phyloP scores from a whole-genome alignment of 2,888 invertebrate species.

The Drosophila neotestacea region DNA sequence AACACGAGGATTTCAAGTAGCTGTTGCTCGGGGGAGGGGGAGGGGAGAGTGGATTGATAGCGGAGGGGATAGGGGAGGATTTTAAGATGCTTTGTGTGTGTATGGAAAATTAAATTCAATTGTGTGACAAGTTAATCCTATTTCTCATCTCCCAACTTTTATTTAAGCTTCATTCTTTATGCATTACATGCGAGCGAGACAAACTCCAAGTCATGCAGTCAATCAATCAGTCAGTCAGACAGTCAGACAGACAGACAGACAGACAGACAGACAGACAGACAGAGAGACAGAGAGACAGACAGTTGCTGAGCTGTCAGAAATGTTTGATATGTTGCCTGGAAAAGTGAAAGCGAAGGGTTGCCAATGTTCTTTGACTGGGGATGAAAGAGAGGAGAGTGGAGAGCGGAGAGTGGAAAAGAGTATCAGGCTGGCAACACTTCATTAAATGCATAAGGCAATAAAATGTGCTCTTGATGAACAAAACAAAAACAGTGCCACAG shows the following conservation, averaged over 20 bases:
- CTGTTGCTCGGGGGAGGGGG: constrained; percentile 13
- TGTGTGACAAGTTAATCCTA: constrained; percentile 84
- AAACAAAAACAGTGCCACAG: constrained; percentile 49
- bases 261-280: constrained; percentile 33
- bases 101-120: constrained; percentile 84
- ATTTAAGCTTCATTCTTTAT: constrained; percentile 82
- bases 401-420: neutral
- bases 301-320: constrained; percentile 64
- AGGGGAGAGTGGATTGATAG: too few species aligned
- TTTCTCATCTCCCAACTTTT: constrained; percentile 81
- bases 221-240: constrained; percentile 54
- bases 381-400: too few species aligned
- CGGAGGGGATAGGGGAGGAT: constrained; percentile 15
- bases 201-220: constrained; percentile 57
- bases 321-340: constrained; percentile 70
- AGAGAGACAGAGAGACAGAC: constrained; percentile 32
- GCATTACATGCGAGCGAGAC: constrained; percentile 66
- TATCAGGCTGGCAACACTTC: constrained; percentile 68
- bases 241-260: constrained; percentile 42
- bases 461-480: constrained; percentile 69
- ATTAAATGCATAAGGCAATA: constrained; percentile 80
- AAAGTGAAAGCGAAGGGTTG: constrained; percentile 78
- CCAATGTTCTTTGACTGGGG: constrained; percentile 6
- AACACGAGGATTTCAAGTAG: constrained; percentile 31
- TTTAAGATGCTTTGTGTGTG: constrained; percentile 63